phyloP scores from a whole-genome alignment of 2,888 invertebrate species.

The Reticulitermes lucifugus region DNA sequence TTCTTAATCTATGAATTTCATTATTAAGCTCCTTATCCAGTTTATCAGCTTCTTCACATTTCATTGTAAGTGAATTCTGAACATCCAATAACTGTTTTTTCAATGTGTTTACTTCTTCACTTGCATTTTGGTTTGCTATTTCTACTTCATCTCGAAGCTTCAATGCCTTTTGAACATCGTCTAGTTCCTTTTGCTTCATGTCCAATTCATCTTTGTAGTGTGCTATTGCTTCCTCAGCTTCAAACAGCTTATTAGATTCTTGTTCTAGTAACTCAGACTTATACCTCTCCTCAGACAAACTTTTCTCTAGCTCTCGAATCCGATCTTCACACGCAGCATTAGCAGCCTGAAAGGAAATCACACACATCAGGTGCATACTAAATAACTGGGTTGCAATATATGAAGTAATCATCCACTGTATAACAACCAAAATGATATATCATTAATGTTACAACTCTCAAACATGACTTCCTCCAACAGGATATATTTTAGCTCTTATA shows the following conservation, averaged over 20 bases:
- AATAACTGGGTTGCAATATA: neutral
- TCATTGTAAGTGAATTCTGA: constrained; percentile 63
- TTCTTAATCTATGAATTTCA: constrained; percentile 59
- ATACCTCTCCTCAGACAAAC: constrained; percentile 64
- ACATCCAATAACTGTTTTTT: constrained; percentile 44
- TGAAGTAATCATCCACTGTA: no score
- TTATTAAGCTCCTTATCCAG: constrained; percentile 66
- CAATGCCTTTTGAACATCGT: constrained; percentile 57
- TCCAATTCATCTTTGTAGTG: constrained; percentile 59
- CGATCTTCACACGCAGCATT: constrained; percentile 64
- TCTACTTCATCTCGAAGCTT: constrained; percentile 49
- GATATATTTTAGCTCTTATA: no score
- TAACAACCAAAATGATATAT: no score
- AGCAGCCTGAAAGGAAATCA: constrained; percentile 60
- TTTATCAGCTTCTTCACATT: constrained; percentile 68
- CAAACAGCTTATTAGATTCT: constrained; percentile 71
- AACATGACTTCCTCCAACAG: no score
- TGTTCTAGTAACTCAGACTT: constrained; percentile 65
- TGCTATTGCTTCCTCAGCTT: constrained; percentile 72
- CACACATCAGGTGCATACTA: neutral
- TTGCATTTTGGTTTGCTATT: constrained; percentile 43
- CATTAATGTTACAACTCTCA: no score
- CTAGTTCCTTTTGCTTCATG: constrained; percentile 71
- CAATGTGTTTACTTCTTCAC: constrained; percentile 42
- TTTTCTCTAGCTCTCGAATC: constrained; percentile 66